Conservation (phyloP, 2,888 invertebrate genomes). For the Clusia tigrina region DNA sequence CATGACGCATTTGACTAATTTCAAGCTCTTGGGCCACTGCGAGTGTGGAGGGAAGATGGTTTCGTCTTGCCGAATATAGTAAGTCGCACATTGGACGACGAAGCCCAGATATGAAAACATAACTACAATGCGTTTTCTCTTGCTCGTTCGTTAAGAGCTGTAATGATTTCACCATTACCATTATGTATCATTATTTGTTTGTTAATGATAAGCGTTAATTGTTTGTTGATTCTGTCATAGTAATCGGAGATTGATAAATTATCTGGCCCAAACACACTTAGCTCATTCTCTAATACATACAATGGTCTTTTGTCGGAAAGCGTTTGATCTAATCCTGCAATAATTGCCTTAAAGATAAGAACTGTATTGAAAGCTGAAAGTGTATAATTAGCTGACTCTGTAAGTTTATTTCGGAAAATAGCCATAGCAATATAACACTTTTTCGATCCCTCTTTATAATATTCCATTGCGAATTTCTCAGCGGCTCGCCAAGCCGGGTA, state of each 20-base stretch:
- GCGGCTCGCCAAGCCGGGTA: slow-evolving; percentile 7
- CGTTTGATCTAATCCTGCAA: background rate
- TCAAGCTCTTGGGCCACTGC: background rate
- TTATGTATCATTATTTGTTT: slow-evolving; percentile 1
- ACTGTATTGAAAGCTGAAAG: background rate
- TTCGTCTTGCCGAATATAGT: background rate
- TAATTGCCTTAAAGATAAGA: background rate
- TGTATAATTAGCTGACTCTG: background rate
- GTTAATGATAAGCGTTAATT: background rate
- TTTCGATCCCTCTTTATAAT: background rate
- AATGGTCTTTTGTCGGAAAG: background rate
- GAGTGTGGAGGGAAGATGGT: background rate
- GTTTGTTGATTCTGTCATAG: background rate
- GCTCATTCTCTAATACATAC: slow-evolving; percentile 6
- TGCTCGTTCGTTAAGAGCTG: background rate
- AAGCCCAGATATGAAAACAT: slow-evolving; percentile 1
- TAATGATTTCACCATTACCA: background rate
- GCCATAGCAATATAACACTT: slow-evolving; percentile 2
- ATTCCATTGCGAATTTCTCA: background rate
- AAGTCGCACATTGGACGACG: background rate
- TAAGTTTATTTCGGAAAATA: background rate
- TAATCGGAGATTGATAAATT: background rate
- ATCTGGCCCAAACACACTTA: background rate
- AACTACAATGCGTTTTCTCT: background rate
- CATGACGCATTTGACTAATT: background rate